Percentiles rank a stretch among this genome's conserved stretches.
phyloP scores from a whole-genome alignment of 2,888 invertebrate species.

The Synergus umbraculus region DNA sequence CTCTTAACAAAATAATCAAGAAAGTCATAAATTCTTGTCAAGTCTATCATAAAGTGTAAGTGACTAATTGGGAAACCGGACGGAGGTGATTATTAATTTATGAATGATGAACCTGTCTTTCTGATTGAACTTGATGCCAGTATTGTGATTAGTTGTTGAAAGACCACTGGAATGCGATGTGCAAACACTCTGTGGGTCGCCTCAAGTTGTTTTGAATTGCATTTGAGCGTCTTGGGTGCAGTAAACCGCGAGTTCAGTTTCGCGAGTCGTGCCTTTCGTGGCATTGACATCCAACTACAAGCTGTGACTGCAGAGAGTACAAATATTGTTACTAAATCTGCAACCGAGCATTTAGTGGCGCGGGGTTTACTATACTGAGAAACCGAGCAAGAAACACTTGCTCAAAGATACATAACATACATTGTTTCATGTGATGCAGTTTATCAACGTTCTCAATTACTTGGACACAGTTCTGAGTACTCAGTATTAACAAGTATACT shows the following conservation, averaged over 20 bases:
- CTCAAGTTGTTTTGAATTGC: slow-evolving; percentile 12
- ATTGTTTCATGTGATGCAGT: background rate
- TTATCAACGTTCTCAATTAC: background rate
- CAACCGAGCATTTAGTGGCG: background rate
- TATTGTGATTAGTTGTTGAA: slow-evolving; percentile 34
- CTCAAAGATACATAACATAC: background rate
- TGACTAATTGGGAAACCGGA: slow-evolving; percentile 11
- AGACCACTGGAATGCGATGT: slow-evolving; percentile 29
- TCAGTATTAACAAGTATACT: too few species aligned
- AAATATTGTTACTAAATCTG: slow-evolving; percentile 23
- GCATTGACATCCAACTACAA: slow-evolving; percentile 13
- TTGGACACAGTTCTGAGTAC: too few species aligned
- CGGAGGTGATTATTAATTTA: slow-evolving; percentile 8
- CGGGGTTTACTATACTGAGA: background rate
- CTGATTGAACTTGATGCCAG: slow-evolving; percentile 8
- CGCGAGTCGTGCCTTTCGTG: slow-evolving; percentile 23
- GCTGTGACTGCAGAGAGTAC: slow-evolving; percentile 1
- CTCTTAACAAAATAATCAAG: background rate
- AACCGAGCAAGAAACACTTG: background rate
- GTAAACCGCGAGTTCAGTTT: slow-evolving; percentile 15
- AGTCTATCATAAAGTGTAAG: slow-evolving; percentile 19
- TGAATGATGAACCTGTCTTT: slow-evolving; percentile 22
- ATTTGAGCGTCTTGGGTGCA: slow-evolving; percentile 11
- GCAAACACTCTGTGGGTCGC: slow-evolving; percentile 16
- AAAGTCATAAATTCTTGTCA: background rate